Conservation (phyloP, 1,140 invertebrate species). For the Drosophila serrata region DNA sequence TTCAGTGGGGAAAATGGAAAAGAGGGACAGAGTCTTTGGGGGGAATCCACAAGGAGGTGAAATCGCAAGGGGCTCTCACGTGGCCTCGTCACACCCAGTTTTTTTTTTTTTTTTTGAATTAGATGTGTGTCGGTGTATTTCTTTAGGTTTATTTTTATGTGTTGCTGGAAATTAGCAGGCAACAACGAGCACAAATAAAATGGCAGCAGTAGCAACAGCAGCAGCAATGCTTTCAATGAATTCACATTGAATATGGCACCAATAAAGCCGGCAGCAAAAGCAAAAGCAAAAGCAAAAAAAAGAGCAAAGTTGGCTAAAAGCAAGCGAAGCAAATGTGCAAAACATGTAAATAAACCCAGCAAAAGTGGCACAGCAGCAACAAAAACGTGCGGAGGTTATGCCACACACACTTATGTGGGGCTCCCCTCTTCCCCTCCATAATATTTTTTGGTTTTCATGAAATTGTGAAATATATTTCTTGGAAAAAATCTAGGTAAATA, state of each 20-base stretch:
- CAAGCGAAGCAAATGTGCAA: constrained; percentile 63
- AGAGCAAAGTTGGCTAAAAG: constrained; percentile 59
- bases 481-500: constrained; percentile 42
- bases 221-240: constrained; percentile 54
- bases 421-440: background rate
- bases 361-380: constrained; percentile 65
- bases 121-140: constrained; percentile 61
- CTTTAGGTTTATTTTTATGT: constrained; percentile 39
- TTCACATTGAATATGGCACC: constrained; percentile 66
- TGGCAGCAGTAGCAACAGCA: constrained; percentile 9
- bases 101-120: constrained; percentile 62
- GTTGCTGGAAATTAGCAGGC: constrained; percentile 64
- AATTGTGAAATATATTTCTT: constrained; percentile 50
- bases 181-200: constrained; percentile 49
- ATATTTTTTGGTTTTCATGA: background rate
- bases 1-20: constrained; percentile 5
- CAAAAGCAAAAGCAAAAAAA: constrained; percentile 49
- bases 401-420: constrained; percentile 35
- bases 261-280: constrained; percentile 55
- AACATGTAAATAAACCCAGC: constrained; percentile 66
- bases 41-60: background rate
- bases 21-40: background rate
- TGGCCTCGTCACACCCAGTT: constrained; percentile 73
- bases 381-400: constrained; percentile 54
- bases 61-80: constrained; percentile 51